phyloP scores from a whole-genome alignment of 2,797 vertebrate genomes.

The Amblyraja radiata region DNA sequence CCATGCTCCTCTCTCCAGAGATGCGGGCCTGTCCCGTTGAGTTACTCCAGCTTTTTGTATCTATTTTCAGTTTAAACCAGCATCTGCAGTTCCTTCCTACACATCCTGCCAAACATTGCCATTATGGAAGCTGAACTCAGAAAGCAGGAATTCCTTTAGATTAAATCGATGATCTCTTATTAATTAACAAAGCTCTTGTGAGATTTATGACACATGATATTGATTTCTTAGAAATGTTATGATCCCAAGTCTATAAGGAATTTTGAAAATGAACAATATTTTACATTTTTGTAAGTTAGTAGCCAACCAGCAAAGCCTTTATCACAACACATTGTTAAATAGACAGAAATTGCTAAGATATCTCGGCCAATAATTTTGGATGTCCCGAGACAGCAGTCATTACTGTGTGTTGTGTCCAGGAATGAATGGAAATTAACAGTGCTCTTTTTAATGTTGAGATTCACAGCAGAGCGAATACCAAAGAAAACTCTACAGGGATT shows the following conservation, averaged over 20 bases:
- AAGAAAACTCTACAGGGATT: conserved; percentile 69
- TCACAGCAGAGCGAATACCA: conserved; percentile 73
- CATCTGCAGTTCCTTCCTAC: no score
- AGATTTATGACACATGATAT: background rate
- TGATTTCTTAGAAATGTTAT: background rate
- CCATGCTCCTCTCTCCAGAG: no score
- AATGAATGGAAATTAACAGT: background rate
- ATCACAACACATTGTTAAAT: no score
- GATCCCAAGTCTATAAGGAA: background rate
- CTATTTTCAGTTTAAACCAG: no score
- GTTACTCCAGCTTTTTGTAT: no score
- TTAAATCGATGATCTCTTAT: background rate
- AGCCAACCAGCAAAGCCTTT: background rate
- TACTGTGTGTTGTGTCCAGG: background rate
- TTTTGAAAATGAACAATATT: background rate
- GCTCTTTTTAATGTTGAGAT: conserved; percentile 50
- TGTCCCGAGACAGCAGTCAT: background rate
- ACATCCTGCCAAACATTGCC: background rate
- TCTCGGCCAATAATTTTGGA: background rate
- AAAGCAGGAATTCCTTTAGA: background rate
- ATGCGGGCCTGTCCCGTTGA: no score
- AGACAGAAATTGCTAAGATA: background rate
- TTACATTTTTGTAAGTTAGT: background rate
- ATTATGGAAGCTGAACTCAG: background rate
- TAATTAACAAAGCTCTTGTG: background rate